Percentiles rank a stretch among this genome's conserved stretches.
Evolutionary conservation across 2,113 vertebrate species (phyloP).

Genomic region (Cariama cristata): DNA sequence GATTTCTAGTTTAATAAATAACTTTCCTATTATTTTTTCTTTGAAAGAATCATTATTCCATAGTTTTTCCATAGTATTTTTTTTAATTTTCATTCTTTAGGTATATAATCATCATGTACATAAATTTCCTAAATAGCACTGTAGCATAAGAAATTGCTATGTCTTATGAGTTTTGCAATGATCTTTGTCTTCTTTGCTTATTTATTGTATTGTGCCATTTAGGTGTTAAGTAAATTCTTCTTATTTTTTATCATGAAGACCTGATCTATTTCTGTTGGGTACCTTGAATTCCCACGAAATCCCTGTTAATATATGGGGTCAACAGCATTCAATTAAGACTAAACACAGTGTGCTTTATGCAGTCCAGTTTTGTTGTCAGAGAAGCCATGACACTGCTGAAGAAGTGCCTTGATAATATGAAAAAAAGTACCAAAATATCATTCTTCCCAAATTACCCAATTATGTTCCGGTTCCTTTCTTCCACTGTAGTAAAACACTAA

Average conservation of each 20-base stretch:
- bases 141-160: background rate
- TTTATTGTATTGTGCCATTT: background rate
- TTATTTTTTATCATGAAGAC: background rate
- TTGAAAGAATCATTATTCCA: background rate
- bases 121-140: background rate
- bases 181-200: background rate
- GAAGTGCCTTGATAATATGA: background rate
- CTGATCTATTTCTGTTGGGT: background rate
- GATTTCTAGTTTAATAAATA: background rate
- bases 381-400: background rate
- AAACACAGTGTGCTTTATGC: accelerated
- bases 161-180: background rate
- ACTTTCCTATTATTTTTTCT: background rate
- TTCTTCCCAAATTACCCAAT: background rate
- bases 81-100: background rate
- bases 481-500: background rate
- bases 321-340: background rate
- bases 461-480: background rate
- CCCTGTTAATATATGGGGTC: background rate
- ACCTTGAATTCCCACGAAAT: background rate
- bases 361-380: background rate
- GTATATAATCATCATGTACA: background rate
- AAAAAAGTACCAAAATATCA: background rate
- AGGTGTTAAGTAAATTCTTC: background rate
- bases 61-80: background rate